Evolutionary conservation across 1,140 invertebrate genomes (phyloP).

Genomic region (Halictus rubicundus): DNA sequence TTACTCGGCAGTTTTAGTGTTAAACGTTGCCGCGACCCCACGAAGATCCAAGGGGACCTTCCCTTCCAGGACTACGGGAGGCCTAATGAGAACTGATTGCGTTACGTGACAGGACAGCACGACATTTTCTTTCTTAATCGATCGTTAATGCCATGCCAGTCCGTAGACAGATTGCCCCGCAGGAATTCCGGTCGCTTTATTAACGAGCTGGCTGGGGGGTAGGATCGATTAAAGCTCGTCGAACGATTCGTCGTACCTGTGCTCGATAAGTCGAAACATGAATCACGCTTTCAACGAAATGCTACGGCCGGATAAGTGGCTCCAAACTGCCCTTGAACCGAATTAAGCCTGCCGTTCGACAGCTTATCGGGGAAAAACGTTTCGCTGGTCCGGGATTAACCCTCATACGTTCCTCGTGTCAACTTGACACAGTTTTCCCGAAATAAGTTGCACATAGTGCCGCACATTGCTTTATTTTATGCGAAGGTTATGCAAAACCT

Average conservation of each 20-base stretch:
- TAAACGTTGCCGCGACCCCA: not conserved
- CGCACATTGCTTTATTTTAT: too few species aligned
- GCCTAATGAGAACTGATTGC: slow-evolving; percentile 23
- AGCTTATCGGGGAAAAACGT: too few species aligned
- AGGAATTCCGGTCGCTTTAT: slow-evolving; percentile 60
- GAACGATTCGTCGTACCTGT: slow-evolving; percentile 10
- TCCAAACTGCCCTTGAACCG: too few species aligned
- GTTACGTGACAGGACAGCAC: slow-evolving; percentile 21
- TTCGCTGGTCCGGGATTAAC: too few species aligned
- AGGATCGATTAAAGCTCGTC: slow-evolving; percentile 60
- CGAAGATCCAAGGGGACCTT: not conserved
- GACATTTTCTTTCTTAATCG: slow-evolving; percentile 42
- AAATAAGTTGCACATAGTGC: too few species aligned
- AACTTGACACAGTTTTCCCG: too few species aligned
- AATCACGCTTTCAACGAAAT: not conserved
- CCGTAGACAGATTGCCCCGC: slow-evolving; percentile 58
- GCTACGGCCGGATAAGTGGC: too few species aligned
- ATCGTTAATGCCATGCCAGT: slow-evolving; percentile 39
- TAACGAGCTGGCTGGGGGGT: slow-evolving; percentile 52
- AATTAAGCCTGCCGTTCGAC: too few species aligned
- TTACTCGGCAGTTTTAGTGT: too few species aligned
- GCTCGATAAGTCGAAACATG: not conserved
- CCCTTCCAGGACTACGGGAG: not conserved
- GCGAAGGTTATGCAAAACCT: too few species aligned
- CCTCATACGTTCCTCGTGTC: too few species aligned